Base-by-base conservation (phyloP, 2,113 vertebrate genomes). In the Clupea harengus region DNA sequence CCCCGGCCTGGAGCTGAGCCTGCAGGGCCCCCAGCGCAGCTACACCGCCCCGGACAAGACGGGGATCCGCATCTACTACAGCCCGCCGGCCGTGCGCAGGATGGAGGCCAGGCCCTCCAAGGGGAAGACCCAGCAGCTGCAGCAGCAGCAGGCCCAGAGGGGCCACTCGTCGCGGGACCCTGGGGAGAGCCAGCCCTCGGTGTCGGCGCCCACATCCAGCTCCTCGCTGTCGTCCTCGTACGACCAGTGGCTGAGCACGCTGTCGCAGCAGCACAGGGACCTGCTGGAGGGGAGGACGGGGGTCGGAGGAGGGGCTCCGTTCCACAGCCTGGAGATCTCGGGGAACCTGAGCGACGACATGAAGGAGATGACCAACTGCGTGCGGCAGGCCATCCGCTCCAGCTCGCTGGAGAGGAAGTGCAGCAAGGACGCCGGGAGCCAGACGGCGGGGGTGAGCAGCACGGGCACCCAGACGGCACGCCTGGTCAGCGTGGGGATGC, bases 361-460 rank as follows among this genome's bases (percentile, higher is more conserved):
- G 98, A 99, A 99, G 93, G 98, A 99, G 94, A 99, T 99, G 95
- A 99, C 98, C 90, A 99, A 99, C 92, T 99, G 97, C 0, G 97
- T 99, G 85, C 95, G 98, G 78, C 97, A 99, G 88, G 98, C 98
- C 89, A 99, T 99, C 88, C 97, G 98, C 88, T 99, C 98, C 0
- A 96, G 97, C 88, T 99, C 98, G 0, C 93, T 99, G 82, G 98
- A 99, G 93, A 97, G 97, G 89, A 98, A 97, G 83, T 96, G 96
- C 87, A 96, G 95, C 90, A 99, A 97, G 88, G 98, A 96, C 81
- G 86, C 95, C 0, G 97, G 96, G 46, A 96, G 95, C 93, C 97
- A 99, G 94, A 95, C 93, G 0, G 91, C 96, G 45, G 95, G 96
- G 11, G 88, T 97, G 89, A 93, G 95, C 88, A 96, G 92, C 0